Evolutionary conservation across 1,140 invertebrate genomes (phyloP), one percentile per base, ranked within the genome.

Genomic region (Harlomillsia oculata): DNA sequence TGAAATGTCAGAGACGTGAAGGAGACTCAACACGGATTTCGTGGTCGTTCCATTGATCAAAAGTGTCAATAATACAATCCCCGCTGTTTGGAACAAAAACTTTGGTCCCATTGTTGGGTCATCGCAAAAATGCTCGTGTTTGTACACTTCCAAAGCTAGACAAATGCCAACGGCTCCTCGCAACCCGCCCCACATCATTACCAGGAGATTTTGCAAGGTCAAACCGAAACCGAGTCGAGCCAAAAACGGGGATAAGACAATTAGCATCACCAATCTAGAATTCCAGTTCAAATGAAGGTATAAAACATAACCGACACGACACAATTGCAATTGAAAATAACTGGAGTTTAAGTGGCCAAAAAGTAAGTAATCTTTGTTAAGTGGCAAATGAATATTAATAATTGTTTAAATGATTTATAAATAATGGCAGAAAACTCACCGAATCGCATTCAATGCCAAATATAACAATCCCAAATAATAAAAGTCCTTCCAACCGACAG

Each of bases 111-210:
- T 56, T 5, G 30, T 59, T 9, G 67, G 60, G 14, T 59, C 34
- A 28, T 69, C 62, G 28, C 62, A 69, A 21, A 75, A 64, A 16
- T 60, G 39, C 11, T 43, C 29, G 23, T 68, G 50, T 41, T 71
- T 65, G 16, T 67, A 68, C 1, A 75, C 67, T 55, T 75, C 67
- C 18, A 76, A 62, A 5, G 73, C 72, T 25, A 76, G 60, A 14
- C 74, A 72, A 18, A 76, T 58, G 9, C 73, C 70, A 21, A 76
- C 70, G 20, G 74, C 75, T 5, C 75, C 75, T 37, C 74, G 45
- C 0, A 65, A 41, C 18, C 63, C 63, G 39, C 63, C 63, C 63
- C 63, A 65, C 29, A 53, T 59, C 46, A 57, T 58, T 2, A 65
- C 59, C 4, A 62, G 9, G 13, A 56, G 37, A 30, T 65, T 67